Percentiles rank a stretch among this genome's conserved stretches.
These are phyloP conservation scores for Spisula solida DNA, from an alignment of 2,888 invertebrate genomes.

Conservation along the genomic window DNA sequence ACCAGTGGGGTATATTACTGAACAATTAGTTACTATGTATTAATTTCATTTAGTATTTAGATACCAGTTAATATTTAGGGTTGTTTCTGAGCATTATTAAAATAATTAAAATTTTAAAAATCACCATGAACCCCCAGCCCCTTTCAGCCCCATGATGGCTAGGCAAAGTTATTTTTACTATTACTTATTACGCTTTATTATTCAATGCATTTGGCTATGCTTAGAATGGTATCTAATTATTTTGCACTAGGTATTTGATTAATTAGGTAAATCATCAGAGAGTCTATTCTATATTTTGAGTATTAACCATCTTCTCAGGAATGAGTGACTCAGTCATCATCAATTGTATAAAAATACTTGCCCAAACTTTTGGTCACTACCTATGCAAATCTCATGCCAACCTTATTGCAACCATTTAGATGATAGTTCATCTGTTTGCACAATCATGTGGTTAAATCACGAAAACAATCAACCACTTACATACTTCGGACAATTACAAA, in stretches of 20 bases:
- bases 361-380: background rate
- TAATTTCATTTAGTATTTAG: no score
- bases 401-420: background rate
- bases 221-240: background rate
- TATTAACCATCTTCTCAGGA: background rate
- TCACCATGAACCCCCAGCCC: background rate
- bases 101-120: no score
- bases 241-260: background rate
- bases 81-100: no score
- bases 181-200: background rate
- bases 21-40: no score
- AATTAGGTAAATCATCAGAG: background rate
- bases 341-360: background rate
- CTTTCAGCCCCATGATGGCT: background rate
- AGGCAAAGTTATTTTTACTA: background rate
- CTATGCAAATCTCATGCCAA: constrained; percentile 9
- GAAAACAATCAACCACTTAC: background rate
- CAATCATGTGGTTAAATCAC: background rate
- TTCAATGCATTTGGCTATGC: background rate
- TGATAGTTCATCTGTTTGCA: background rate
- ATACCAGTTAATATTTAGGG: no score
- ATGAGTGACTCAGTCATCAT: background rate
- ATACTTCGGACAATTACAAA: background rate
- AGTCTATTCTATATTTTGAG: no score
- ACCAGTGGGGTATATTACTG: no score